Percentiles rank a stretch among this genome's conserved stretches.
Conservation (phyloP, 1,140 invertebrate species). For the Pogonomyrmex barbatus region DNA sequence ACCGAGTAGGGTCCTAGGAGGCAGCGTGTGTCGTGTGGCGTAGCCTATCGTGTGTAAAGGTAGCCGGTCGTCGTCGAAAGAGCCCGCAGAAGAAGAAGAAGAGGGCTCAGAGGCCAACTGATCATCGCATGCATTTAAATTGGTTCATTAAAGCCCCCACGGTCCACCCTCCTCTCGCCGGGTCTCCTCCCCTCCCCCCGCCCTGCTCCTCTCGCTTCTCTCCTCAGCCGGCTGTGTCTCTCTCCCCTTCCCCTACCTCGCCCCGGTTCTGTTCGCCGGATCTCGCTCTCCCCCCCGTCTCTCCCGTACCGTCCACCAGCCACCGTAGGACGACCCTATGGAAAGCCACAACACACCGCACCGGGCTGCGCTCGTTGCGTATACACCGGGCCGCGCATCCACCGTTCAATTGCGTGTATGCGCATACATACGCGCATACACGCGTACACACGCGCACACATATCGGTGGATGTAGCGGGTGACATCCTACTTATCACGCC, state of each 20-base stretch:
- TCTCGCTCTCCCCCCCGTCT: constrained; percentile 55
- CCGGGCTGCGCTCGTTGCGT: constrained; percentile 52
- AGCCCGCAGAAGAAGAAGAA: constrained; percentile 82
- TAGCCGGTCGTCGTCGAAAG: constrained; percentile 81
- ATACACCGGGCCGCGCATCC: constrained; percentile 38
- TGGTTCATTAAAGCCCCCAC: constrained; percentile 86
- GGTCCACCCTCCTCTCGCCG: constrained; percentile 70
- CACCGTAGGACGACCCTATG: constrained; percentile 77
- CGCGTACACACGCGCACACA: constrained; percentile 41
- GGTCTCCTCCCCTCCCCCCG: constrained; percentile 71
- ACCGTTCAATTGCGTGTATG: constrained; percentile 50
- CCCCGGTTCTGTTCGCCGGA: not conserved
- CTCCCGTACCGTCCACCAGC: constrained; percentile 77
- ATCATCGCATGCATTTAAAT: constrained; percentile 87
- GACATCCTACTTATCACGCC: constrained; percentile 74
- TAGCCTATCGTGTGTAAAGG: constrained; percentile 78
- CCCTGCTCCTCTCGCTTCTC: constrained; percentile 47
- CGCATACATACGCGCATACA: constrained; percentile 36
- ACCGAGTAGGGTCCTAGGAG: constrained; percentile 68
- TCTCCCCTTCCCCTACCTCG: constrained; percentile 3
- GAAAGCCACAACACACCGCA: constrained; percentile 69
- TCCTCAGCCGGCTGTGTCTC: constrained; percentile 43
- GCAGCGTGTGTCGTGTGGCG: constrained; percentile 76
- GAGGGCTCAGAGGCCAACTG: constrained; percentile 85
- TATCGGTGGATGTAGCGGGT: constrained; percentile 54